Percentiles rank a stretch among this genome's conserved stretches.
Evolutionary conservation across 1,140 invertebrate species (phyloP).

Genomic region (Camponotus pennsylvanicus): DNA sequence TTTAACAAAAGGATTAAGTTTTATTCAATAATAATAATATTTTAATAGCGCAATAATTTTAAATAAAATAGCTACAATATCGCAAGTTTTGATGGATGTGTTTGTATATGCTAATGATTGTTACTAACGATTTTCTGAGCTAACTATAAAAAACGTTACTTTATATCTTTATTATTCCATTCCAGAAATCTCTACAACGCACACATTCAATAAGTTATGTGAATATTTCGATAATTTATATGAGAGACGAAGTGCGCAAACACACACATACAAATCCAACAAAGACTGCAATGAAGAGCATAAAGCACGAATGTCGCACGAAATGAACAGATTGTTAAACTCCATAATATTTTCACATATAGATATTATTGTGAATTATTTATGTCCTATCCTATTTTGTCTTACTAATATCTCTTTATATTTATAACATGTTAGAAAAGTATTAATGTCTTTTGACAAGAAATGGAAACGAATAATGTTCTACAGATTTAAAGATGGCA

Average conservation of each 20-base stretch:
- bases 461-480: neutral
- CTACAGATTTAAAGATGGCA: neutral
- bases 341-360: conserved; percentile 61
- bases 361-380: conserved; percentile 27
- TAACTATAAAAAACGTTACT: conserved; percentile 60
- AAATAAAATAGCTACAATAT: neutral
- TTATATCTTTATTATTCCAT: conserved; percentile 74
- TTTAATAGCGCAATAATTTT: neutral
- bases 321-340: conserved; percentile 47
- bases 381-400: neutral
- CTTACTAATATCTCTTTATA: neutral
- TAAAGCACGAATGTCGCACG: neutral
- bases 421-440: neutral
- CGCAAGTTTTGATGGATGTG: neutral
- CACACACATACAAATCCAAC: no score
- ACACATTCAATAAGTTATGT: conserved; percentile 52
- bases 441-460: neutral
- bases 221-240: conserved; percentile 71
- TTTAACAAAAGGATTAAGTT: no score
- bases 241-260: neutral
- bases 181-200: conserved; percentile 39
- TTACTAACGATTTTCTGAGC: conserved; percentile 38
- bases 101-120: conserved; percentile 28
- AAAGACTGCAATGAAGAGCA: neutral
- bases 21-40: neutral